phyloP scores from a whole-genome alignment of 2,113 vertebrate genomes.

The Bolborhynchus lineola region DNA sequence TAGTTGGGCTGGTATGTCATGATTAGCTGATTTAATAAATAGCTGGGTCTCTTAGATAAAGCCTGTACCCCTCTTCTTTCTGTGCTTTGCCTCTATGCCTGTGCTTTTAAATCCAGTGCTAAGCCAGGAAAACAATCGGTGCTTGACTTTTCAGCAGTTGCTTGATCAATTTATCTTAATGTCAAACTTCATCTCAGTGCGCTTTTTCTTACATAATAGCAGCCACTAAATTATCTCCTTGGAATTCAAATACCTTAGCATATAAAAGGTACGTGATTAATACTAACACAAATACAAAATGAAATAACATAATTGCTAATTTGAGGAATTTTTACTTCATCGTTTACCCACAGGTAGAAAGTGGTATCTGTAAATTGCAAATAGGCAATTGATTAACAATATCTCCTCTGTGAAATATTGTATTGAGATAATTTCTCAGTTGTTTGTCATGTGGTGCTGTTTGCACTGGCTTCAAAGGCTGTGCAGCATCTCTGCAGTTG shows the following conservation, averaged over 20 bases:
- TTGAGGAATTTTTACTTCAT: background rate
- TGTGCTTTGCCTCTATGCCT: background rate
- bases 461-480: background rate
- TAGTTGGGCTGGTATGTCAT: background rate
- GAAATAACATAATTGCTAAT: background rate
- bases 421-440: background rate
- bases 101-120: background rate
- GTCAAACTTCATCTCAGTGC: background rate
- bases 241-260: background rate
- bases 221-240: background rate
- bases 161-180: background rate
- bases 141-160: background rate
- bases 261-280: background rate
- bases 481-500: background rate
- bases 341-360: background rate
- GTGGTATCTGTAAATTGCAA: background rate
- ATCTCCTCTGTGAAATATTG: background rate
- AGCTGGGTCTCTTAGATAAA: background rate
- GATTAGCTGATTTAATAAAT: background rate
- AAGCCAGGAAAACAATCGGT: background rate
- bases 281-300: background rate
- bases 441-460: background rate
- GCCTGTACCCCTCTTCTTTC: background rate
- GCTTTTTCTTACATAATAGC: background rate
- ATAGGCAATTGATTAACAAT: background rate